These are phyloP conservation scores for Drosophila diplacantha DNA, from an alignment of 2,888 invertebrate genomes.

Conservation along the genomic window DNA sequence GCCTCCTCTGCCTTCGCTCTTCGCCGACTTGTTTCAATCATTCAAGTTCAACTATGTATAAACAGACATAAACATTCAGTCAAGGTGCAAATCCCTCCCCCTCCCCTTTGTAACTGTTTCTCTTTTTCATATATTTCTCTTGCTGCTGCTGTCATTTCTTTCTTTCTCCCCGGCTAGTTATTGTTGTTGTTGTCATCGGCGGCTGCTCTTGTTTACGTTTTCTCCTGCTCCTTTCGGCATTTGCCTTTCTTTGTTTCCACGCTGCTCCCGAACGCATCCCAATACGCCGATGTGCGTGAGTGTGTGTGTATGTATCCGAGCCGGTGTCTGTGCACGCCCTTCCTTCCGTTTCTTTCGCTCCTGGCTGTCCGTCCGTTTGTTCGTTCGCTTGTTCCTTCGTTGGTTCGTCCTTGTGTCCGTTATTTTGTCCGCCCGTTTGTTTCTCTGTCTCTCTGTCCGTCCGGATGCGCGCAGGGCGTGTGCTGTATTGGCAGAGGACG, in stretches of 20 bases:
- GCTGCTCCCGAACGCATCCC: slow-evolving; percentile 40
- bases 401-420: slow-evolving; percentile 17
- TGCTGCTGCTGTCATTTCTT: slow-evolving; percentile 15
- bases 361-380: slow-evolving; percentile 8
- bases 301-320: slow-evolving; percentile 55
- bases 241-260: slow-evolving; percentile 51
- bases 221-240: slow-evolving; percentile 22
- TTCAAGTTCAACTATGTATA: slow-evolving; percentile 45
- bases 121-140: slow-evolving; percentile 6
- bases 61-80: slow-evolving; percentile 45
- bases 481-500: slow-evolving; percentile 22
- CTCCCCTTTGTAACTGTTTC: slow-evolving; percentile 24
- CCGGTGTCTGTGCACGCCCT: slow-evolving; percentile 33
- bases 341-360: slow-evolving; percentile 9
- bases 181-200: slow-evolving; percentile 24
- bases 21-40: slow-evolving; percentile 46
- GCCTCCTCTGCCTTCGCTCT: slow-evolving; percentile 2
- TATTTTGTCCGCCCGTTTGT: background rate
- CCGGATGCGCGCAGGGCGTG: slow-evolving; percentile 40
- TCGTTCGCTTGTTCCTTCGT: background rate
- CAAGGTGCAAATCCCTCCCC: slow-evolving; percentile 15
- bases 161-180: slow-evolving; percentile 15
- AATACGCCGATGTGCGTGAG: slow-evolving; percentile 1
- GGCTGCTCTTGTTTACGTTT: slow-evolving; percentile 48
- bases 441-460: slow-evolving; percentile 4